These are phyloP conservation scores for Diadema setosum DNA, from an alignment of 35 echinoderm and acorn worm genomes.

Conservation along the genomic window DNA sequence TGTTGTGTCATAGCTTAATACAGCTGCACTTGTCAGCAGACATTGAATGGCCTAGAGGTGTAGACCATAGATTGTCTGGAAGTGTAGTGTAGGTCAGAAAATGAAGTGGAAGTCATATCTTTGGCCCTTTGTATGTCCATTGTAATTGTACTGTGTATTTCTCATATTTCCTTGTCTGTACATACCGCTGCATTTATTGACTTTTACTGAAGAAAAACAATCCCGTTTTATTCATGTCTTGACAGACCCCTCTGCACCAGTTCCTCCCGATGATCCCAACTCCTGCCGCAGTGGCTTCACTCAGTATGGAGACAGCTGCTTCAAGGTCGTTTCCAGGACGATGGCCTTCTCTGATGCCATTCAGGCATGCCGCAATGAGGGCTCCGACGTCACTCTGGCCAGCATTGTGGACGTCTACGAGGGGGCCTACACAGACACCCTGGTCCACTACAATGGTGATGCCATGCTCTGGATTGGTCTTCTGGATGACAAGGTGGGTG, in stretches of 20 bases:
- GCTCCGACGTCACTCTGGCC: slow-evolving; percentile 23
- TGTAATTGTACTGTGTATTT: background rate
- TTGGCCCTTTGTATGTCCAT: too few species aligned
- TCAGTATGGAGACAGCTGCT: slow-evolving; percentile 77
- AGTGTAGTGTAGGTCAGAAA: too few species aligned
- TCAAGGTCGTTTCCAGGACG: slow-evolving; percentile 21
- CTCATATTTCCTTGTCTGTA: too few species aligned
- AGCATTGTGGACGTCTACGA: slow-evolving; percentile 83
- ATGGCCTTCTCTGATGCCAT: slow-evolving; percentile 49
- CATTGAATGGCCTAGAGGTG: too few species aligned
- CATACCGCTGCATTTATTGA: too few species aligned
- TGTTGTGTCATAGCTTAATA: too few species aligned
- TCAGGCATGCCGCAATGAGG: slow-evolving; percentile 49
- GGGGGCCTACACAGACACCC: slow-evolving; percentile 65
- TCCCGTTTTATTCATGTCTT: background rate
- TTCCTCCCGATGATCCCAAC: background rate
- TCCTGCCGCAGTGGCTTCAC: slow-evolving; percentile 48
- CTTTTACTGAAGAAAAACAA: background rate
- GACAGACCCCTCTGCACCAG: slow-evolving; percentile 12
- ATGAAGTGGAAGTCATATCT: background rate
- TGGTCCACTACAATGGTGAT: slow-evolving; percentile 55
- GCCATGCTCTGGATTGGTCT: slow-evolving; percentile 68
- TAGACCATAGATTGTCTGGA: too few species aligned
- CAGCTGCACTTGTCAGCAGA: too few species aligned
- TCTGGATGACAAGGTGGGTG: slow-evolving; percentile 28